Conservation (phyloP, 1,140 invertebrate genomes). For the Globodera ellingtonae region DNA sequence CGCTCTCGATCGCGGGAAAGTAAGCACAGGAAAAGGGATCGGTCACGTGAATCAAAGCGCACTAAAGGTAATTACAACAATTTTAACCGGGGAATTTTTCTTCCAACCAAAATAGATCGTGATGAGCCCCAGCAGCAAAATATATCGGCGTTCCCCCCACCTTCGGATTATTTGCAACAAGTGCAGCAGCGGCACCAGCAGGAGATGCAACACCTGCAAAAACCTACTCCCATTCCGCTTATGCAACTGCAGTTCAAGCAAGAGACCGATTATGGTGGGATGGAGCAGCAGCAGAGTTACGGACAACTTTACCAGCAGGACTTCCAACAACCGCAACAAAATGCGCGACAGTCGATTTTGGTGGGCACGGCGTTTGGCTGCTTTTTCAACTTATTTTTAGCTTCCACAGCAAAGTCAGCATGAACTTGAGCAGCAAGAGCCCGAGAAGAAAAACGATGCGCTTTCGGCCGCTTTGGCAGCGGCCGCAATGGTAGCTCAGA, state of each 20-base stretch:
- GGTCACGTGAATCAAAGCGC: background rate
- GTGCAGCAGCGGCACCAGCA: constrained; percentile 26
- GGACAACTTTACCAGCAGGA: background rate
- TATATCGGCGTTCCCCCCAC: constrained; percentile 18
- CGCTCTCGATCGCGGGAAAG: constrained; percentile 18
- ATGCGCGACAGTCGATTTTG: background rate
- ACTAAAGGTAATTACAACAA: background rate
- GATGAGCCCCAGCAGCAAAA: background rate
- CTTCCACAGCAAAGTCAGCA: background rate
- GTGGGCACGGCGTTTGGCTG: background rate
- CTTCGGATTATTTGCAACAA: constrained; percentile 25
- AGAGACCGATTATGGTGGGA: background rate
- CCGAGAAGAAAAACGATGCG: constrained; percentile 2
- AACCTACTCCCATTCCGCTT: constrained; percentile 6
- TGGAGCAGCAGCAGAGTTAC: background rate
- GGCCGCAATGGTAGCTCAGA: constrained; percentile 26
- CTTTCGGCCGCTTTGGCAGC: constrained; percentile 27
- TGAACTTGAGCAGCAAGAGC: constrained; percentile 10
- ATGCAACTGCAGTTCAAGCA: background rate
- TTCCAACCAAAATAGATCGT: background rate
- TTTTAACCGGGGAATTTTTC: background rate
- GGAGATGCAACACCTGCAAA: constrained; percentile 16
- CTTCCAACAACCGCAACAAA: background rate
- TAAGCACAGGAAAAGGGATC: constrained; percentile 8
- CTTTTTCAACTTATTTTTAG: background rate